Evolutionary conservation across 2,113 vertebrate species (phyloP), one percentile per base, ranked within the genome.

Genomic region (Xiphophorus maculatus): DNA sequence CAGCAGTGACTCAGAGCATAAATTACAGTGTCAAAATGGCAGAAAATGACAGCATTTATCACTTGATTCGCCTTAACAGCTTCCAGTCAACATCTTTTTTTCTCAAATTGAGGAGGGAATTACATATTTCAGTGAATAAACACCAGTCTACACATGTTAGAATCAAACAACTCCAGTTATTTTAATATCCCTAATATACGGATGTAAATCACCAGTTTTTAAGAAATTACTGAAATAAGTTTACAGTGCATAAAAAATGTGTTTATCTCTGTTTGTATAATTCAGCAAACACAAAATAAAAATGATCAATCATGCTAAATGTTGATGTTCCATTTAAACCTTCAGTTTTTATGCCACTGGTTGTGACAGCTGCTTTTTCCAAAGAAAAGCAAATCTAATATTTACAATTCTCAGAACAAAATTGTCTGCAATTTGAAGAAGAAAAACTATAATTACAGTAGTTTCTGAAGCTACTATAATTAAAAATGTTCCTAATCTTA

Each of bases 21-120:
- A 71, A 71, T 61, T 28, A 37, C 6, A 37, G 32, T 37, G n/a
- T 71, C 25, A 35, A 58, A 54, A 44, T 70, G 30, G 33, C 51
- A 70, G 67, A 69, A 70, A 60, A 60, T 35, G 30, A 60, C 68
- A 60, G 68, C 69, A 27, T 70, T 70, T n/a, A 27, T 70, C 28
- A 27, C 51, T n/a, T 70, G 69, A 70, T 32, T 70, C 69, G 11
- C 69, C 51, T 27, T 60, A 27, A 70, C 69, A 70, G 30, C 51
- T 70, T 51, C 30, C 0, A 28, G 48, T 13, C 35, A 28, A 35
- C 42, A 58, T 69, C 68, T 70, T 70, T 37, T n/a, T 19, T 69
- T 27, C 28, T 63, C 60, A 51, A 25, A 30, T 10, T 27, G 40
- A 28, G 27, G 58, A 5, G 11, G 44, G 4, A 33, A 33, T 70